phyloP scores from a whole-genome alignment of 2,797 vertebrate species.

The Lophotriccus pileatus region DNA sequence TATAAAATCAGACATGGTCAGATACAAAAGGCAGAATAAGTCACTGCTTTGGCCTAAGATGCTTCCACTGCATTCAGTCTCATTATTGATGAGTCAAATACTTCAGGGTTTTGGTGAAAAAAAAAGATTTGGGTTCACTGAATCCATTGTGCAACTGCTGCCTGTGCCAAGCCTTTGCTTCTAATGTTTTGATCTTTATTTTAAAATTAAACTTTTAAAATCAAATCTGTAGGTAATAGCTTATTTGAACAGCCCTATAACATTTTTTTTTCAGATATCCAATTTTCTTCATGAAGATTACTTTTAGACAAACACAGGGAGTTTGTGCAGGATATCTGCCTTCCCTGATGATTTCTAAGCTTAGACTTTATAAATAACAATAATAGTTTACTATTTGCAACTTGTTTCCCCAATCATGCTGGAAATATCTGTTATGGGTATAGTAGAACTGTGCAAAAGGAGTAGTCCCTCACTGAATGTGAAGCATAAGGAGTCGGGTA shows the following conservation, averaged over 20 bases:
- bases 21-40: neutral
- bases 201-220: neutral
- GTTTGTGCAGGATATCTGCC: neutral
- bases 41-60: neutral
- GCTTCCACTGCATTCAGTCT: neutral
- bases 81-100: neutral
- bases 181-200: neutral
- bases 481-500: neutral
- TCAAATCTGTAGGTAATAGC: neutral
- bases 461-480: neutral
- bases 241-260: neutral
- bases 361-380: neutral
- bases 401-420: neutral
- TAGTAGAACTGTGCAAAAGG: neutral
- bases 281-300: neutral
- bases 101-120: neutral
- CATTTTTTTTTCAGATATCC: neutral
- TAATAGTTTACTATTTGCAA: neutral
- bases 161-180: neutral
- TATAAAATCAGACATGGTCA: rapidly evolving
- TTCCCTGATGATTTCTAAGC: neutral
- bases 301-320: neutral
- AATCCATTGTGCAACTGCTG: neutral
- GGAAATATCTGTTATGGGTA: neutral
- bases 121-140: neutral